phyloP scores from a whole-genome alignment of 2,113 vertebrate species.

The Indri indri region DNA sequence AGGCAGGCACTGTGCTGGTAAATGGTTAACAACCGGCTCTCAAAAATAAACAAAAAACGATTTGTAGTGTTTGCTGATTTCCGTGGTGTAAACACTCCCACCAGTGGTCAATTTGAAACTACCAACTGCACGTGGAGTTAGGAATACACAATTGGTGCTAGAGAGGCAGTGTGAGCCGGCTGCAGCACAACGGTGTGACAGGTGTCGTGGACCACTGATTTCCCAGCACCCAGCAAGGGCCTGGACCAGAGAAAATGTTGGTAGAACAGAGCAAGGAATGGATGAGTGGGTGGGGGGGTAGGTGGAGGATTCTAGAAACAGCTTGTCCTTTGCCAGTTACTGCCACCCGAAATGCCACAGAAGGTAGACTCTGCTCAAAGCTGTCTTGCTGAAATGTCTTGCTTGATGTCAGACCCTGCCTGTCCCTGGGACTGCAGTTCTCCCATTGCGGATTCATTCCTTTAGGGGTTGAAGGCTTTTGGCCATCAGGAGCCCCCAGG shows the following conservation, averaged over 20 bases:
- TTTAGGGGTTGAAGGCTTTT: background rate
- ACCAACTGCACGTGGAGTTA: background rate
- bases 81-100: background rate
- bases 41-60: background rate
- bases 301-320: constrained; percentile 63
- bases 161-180: accelerated
- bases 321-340: constrained; percentile 74
- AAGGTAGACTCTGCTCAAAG: constrained; percentile 21
- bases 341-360: constrained; percentile 65
- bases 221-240: background rate
- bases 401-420: constrained; percentile 42
- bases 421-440: background rate
- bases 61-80: background rate
- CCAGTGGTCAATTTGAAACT: background rate
- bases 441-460: background rate
- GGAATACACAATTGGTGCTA: background rate
- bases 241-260: constrained; percentile 4
- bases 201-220: background rate
- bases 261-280: constrained; percentile 27
- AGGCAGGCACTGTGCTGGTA: background rate
- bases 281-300: background rate
- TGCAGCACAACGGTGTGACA: accelerated
- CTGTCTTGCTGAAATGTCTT: constrained; percentile 64
- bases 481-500: background rate
- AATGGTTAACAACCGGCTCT: background rate